These are phyloP conservation scores for Sebastes goodei DNA, from an alignment of 2,797 vertebrate genomes.

Conservation along the genomic window DNA sequence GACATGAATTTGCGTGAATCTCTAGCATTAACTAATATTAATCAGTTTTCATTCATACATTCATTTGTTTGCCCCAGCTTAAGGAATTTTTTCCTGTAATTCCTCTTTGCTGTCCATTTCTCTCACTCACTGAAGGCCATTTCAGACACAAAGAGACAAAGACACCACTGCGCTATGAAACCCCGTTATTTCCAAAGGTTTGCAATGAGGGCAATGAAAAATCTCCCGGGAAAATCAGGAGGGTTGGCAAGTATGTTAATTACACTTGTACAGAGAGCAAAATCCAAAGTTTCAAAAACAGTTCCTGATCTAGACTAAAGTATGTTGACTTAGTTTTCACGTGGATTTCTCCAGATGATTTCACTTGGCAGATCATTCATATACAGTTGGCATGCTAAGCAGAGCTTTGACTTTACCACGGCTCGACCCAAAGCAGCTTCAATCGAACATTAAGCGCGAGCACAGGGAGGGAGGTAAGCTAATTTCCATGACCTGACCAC, in stretches of 20 bases:
- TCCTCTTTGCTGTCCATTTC: too few species aligned
- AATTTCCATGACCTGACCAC: not conserved
- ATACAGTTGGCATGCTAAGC: not conserved
- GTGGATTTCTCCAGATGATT: not conserved
- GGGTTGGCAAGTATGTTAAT: too few species aligned
- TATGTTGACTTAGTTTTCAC: not conserved
- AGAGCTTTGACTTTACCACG: not conserved
- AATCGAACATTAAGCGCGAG: not conserved
- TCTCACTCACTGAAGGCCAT: too few species aligned
- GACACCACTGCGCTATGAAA: too few species aligned
- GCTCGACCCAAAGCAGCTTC: not conserved
- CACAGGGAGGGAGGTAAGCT: not conserved
- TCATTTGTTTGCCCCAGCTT: too few species aligned
- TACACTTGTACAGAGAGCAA: not conserved
- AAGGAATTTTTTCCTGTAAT: accelerated
- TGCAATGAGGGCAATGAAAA: too few species aligned
- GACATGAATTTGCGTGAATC: too few species aligned
- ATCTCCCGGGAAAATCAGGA: too few species aligned
- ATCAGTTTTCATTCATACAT: too few species aligned
- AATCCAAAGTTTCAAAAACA: not conserved
- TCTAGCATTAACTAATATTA: too few species aligned
- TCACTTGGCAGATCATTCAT: not conserved
- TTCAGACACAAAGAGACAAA: too few species aligned
- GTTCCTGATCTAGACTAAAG: not conserved
- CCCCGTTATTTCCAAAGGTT: too few species aligned